Evolutionary conservation across 2,113 vertebrate genomes (phyloP).

Genomic region (Cavia aperea): DNA sequence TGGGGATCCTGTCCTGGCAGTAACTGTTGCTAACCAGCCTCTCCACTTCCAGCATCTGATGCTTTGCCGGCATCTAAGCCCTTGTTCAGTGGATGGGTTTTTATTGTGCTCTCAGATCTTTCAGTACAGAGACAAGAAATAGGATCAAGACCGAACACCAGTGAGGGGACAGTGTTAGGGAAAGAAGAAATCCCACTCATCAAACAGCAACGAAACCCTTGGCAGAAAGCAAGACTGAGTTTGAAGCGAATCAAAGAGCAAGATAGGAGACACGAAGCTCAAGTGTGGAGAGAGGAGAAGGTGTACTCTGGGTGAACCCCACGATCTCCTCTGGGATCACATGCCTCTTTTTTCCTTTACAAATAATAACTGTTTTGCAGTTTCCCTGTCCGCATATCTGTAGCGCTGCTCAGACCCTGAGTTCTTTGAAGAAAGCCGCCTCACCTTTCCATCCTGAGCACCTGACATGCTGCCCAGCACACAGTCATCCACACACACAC

Average conservation of each 20-base stretch:
- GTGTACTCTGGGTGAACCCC: not conserved
- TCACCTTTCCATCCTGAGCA: not conserved
- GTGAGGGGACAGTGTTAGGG: not conserved
- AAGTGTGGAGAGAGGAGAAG: not conserved
- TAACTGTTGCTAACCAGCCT: not conserved
- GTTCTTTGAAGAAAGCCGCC: not conserved
- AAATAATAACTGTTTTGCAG: not conserved
- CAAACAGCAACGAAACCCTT: not conserved
- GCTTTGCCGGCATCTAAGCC: not conserved
- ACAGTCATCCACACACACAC: not conserved
- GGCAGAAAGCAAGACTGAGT: not conserved
- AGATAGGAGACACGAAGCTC: constrained; percentile 7
- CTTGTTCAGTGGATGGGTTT: not conserved
- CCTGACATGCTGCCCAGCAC: not conserved
- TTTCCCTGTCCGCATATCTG: not conserved
- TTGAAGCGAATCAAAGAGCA: constrained; percentile 27
- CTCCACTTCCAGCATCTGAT: not conserved
- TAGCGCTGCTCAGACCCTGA: not conserved
- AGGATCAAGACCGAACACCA: not conserved
- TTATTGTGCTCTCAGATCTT: not conserved
- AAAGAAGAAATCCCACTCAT: not conserved
- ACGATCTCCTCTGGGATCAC: not conserved
- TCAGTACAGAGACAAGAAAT: not conserved
- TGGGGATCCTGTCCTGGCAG: not conserved
- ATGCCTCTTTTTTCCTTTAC: not conserved